Evolutionary conservation across 2,888 invertebrate genomes (phyloP), one percentile per base, ranked within the genome.

Genomic region (Catonia carolina): DNA sequence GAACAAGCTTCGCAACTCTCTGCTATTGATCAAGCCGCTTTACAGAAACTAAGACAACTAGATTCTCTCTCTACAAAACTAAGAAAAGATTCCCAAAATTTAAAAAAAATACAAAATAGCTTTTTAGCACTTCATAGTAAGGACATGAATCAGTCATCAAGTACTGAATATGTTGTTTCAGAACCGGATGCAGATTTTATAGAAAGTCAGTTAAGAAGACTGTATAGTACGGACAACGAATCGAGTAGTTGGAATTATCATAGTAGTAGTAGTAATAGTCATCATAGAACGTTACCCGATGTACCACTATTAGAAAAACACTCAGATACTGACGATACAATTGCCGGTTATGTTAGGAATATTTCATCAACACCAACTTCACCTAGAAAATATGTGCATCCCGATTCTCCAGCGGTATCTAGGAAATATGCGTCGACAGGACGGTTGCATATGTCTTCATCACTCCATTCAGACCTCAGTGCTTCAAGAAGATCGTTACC

Each of bases 1-100:
- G 85, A 84, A 62, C 85, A 87, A 74, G 75, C 87, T 63, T 83
- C 84, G 63, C 78, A 83, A 68, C 79, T 87, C 71, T 86, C 84
- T 73, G 81, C 84, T 61, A 81, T 88, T 70, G 86, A 87, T 74
- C 83, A 86, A 73, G 83, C 84, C 61, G 83, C 86, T 56, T 81
- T 87, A 70, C 85, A 85, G 72, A 86, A 86, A 75, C 77, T 86
- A 70, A 84, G 85, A 68, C 86, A 86, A 75, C 77, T 87, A 72
- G 87, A 87, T 77, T 79, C 84, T 71, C 72, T 87, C 68, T 85
- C 85, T 70, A 82, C 78, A 63, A 86, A 86, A 74, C 77, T 87
- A 69, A 84, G 86, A 67, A 84, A 85, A 74, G 87, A 87, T 75
- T 85, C 86, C 58, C 81, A 84, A 71, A 85, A 85, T 72, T 77